Evolutionary conservation across 2,113 vertebrate genomes (phyloP).

Genomic region (Pampusana beccarii): DNA sequence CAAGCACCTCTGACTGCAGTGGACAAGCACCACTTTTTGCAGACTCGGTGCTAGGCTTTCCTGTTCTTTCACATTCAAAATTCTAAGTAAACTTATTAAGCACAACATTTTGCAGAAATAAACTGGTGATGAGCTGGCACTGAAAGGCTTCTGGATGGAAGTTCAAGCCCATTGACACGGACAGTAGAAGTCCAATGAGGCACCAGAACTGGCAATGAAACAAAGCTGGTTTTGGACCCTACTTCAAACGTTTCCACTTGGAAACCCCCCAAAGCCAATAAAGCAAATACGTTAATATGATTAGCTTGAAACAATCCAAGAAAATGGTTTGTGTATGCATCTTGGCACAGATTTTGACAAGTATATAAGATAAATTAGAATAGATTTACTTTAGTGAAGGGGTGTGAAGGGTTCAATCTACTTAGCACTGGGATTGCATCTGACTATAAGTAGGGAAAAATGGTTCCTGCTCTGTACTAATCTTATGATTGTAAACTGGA

Average conservation of each 20-base stretch:
- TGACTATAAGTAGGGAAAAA: background rate
- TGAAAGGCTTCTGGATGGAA: background rate
- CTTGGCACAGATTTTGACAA: constrained; percentile 73
- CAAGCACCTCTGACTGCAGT: background rate
- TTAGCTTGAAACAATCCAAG: constrained; percentile 71
- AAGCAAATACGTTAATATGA: constrained; percentile 72
- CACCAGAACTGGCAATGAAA: constrained; percentile 57
- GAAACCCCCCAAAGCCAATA: constrained; percentile 72
- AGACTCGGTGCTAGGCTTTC: background rate
- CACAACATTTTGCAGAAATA: background rate
- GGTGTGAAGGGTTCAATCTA: constrained; percentile 29
- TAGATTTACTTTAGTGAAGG: constrained; percentile 41
- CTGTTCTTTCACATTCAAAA: background rate
- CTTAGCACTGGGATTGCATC: background rate
- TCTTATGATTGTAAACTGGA: background rate
- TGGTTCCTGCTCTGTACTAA: background rate
- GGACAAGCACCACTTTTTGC: background rate
- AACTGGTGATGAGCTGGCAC: background rate
- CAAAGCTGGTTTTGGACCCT: constrained; percentile 68
- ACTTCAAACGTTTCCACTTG: constrained; percentile 77
- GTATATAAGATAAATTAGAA: constrained; percentile 68
- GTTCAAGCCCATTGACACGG: background rate
- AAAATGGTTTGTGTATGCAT: constrained; percentile 72
- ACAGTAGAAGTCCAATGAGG: constrained; percentile 12
- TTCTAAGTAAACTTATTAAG: background rate